These are phyloP conservation scores for Monopterus albus DNA, from an alignment of 2,113 vertebrate genomes.

Conservation along the genomic window DNA sequence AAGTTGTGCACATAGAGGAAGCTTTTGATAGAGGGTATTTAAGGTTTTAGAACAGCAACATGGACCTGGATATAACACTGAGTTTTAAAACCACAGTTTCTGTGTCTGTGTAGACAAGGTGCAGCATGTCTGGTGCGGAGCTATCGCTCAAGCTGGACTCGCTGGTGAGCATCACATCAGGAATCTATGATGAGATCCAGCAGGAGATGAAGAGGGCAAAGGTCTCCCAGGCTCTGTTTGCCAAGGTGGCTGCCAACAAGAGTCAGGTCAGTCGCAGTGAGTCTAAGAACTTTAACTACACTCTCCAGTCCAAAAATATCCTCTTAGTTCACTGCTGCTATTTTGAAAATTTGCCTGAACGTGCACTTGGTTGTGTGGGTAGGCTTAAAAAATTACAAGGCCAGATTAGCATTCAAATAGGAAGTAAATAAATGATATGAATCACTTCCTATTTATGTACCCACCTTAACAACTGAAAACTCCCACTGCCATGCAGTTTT, in stretches of 20 bases:
- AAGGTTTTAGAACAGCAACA: too few species aligned
- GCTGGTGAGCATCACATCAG: constrained; percentile 90
- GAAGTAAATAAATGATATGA: too few species aligned
- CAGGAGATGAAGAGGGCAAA: constrained; percentile 98
- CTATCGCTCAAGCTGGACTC: constrained; percentile 91
- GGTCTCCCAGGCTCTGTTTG: constrained; percentile 94
- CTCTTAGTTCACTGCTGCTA: not conserved
- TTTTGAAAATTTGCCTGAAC: not conserved
- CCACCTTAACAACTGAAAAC: too few species aligned
- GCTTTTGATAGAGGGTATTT: too few species aligned
- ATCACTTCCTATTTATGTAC: too few species aligned
- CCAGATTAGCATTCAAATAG: too few species aligned
- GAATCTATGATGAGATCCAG: constrained; percentile 95
- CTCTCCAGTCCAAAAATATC: not conserved
- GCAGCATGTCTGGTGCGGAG: constrained; percentile 86
- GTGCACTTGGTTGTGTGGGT: too few species aligned
- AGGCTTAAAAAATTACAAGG: too few species aligned
- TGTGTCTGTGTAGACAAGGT: constrained; percentile 57
- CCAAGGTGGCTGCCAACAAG: constrained; percentile 96
- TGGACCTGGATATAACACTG: too few species aligned
- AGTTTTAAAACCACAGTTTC: not conserved
- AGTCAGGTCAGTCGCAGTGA: constrained; percentile 73
- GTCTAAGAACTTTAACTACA: not conserved
- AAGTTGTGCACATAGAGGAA: too few species aligned
- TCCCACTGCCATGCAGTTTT: not conserved